Evolutionary conservation across 2,888 invertebrate species (phyloP), one percentile per base, ranked within the genome.

Genomic region (Caenorhabditis doughertyi): DNA sequence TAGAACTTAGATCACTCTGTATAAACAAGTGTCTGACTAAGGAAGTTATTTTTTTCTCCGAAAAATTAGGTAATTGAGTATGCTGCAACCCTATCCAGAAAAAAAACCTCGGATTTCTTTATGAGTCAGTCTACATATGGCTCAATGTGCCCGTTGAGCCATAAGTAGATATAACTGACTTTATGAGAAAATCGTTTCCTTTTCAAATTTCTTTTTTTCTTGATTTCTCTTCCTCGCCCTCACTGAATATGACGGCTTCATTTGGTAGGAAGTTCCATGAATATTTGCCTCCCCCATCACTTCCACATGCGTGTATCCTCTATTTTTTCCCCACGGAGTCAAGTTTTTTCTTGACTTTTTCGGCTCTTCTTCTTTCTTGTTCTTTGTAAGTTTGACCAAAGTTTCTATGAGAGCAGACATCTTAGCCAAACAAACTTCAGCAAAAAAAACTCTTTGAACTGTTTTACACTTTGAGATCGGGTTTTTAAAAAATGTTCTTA

Each of bases 251-350:
- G 77, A 77, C 60, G 68, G 77, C 68, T 68, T 76, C 76, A 68
- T 67, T 58, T 76, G 13, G 32, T 47, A 21, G 44, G 44, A 65
- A 74, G 65, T 68, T 67, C 67, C 68, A 21, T 27, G 60, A 77
- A 77, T 51, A 42, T 42, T 44, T 70, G n/a, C 1, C 16, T 39
- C 55, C 67, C 58, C 76, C 77, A 77, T 77, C 77, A 77, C 68
- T 68, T 68, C 23, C 68, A 76, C 76, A 68, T 62, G 60, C 35
- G 58, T 44, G 21, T 74, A 47, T 56, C 53, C 29, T 49, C 62
- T 29, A 53, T 60, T 77, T 76, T 42, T 53, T 76, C 76, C 76
- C 76, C 76, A 76, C 76, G 76, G 76, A 76, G 58, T 76, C 76
- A 67, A 76, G 67, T 76, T 76, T 76, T 67, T 73, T 62, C 44